Conservation (phyloP, 92 coral and sea anemone species). For the Porites rus region DNA sequence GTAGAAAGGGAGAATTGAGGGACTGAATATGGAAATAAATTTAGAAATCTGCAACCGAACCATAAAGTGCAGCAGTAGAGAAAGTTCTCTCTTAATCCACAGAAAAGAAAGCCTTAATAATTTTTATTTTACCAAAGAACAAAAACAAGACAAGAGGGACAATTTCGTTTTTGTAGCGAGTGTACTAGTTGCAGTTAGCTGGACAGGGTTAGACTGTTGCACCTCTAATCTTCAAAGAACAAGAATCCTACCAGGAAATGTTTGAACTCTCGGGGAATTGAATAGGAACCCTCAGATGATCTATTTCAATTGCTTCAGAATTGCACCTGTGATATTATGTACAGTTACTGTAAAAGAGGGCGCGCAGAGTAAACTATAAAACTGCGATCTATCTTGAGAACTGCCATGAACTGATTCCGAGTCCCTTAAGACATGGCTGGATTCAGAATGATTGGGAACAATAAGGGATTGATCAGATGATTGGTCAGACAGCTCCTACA, state of each 20-base stretch:
- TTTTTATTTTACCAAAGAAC: no score
- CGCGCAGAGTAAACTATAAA: conserved; percentile 48
- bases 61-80: conserved; percentile 20
- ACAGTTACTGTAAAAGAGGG: conserved; percentile 22
- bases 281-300: conserved; percentile 53
- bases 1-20: no score
- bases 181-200: no score
- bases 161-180: no score
- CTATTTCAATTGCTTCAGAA: conserved; percentile 48
- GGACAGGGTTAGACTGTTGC: no score
- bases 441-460: conserved; percentile 26
- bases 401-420: conserved; percentile 35
- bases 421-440: conserved; percentile 64
- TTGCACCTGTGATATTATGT: conserved; percentile 37
- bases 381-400: conserved; percentile 52
- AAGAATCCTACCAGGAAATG: no score
- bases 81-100: no score
- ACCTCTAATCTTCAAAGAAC: no score
- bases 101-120: no score
- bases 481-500: neutral
- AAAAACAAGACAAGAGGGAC: no score
- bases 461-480: conserved; percentile 59
- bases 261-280: neutral
- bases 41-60: conserved; percentile 41
- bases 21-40: conserved; percentile 28